A percentile compares a stretch with the other conserved stretches of the same genome.
These are phyloP conservation scores for Enoplosus armatus DNA, from an alignment of 2,797 vertebrate species.

Conservation along the genomic window DNA sequence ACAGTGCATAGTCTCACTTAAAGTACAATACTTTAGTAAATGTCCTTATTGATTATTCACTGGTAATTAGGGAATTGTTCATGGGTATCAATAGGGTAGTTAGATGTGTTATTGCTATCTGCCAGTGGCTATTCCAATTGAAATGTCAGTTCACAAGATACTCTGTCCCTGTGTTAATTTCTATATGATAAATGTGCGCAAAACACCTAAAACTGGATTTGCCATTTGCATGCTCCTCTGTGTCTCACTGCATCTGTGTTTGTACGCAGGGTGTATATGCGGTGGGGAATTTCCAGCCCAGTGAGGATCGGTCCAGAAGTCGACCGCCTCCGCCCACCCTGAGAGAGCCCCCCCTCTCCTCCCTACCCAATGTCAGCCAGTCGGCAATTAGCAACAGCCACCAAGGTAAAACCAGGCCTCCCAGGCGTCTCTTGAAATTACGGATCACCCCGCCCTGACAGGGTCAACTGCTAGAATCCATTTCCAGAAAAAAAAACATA, in stretches of 20 bases:
- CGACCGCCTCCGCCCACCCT: slow-evolving; percentile 73
- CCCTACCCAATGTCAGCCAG: slow-evolving; percentile 91
- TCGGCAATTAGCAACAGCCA: slow-evolving; percentile 79
- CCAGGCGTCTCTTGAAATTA: background rate
- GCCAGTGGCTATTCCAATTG: no score
- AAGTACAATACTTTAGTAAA: no score
- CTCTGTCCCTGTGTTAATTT: no score
- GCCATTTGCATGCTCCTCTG: background rate
- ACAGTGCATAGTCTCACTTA: background rate
- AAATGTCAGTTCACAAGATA: no score
- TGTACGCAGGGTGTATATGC: slow-evolving; percentile 91
- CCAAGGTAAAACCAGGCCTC: slow-evolving; percentile 63
- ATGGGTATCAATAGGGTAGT: no score
- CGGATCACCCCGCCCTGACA: background rate
- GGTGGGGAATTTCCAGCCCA: slow-evolving; percentile 94
- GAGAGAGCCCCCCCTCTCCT: slow-evolving; percentile 88
- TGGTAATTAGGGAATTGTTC: no score
- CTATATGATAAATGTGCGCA: no score
- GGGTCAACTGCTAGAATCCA: background rate
- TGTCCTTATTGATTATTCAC: no score
- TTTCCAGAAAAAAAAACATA: background rate
- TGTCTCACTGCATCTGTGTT: slow-evolving; percentile 57
- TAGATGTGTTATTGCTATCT: no score
- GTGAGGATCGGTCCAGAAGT: slow-evolving; percentile 87
- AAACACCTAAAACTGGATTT: no score